Conservation (phyloP, 2,113 vertebrate species). For the Ochotona curzoniae region DNA sequence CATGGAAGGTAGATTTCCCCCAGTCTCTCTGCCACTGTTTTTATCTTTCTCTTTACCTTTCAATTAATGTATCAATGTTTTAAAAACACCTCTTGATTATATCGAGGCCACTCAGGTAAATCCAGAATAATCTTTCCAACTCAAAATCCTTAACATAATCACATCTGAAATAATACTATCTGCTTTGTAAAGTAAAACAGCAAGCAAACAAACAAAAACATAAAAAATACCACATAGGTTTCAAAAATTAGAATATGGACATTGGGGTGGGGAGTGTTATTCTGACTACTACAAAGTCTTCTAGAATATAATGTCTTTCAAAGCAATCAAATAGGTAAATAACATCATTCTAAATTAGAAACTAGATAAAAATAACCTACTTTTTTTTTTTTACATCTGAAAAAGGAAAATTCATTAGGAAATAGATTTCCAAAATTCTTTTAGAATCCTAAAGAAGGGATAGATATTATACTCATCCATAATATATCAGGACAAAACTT, state of each 20-base stretch:
- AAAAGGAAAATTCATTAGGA: constrained; percentile 43
- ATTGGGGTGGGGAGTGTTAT: neutral
- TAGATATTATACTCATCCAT: neutral
- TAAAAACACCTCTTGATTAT: neutral
- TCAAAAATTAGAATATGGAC: neutral
- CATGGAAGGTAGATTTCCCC: too few species aligned
- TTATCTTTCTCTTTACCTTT: too few species aligned
- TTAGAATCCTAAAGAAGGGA: constrained; percentile 17
- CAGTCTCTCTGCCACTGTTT: too few species aligned
- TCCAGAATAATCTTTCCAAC: neutral
- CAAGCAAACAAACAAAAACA: neutral
- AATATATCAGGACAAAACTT: neutral
- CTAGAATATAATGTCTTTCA: neutral
- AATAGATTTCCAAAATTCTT: constrained; percentile 24
- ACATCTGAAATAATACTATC: neutral
- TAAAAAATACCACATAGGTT: neutral
- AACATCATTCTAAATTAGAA: constrained; percentile 40
- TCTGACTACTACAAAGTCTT: neutral
- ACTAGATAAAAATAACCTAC: neutral
- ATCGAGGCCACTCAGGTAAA: neutral
- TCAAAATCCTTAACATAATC: neutral
- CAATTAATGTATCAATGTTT: too few species aligned
- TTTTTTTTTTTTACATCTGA: neutral
- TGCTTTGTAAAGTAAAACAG: neutral
- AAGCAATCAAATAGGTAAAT: neutral